Percentiles rank a stretch among this genome's conserved stretches.
Evolutionary conservation across 2,113 vertebrate genomes (phyloP).

Genomic region (Equus przewalskii): DNA sequence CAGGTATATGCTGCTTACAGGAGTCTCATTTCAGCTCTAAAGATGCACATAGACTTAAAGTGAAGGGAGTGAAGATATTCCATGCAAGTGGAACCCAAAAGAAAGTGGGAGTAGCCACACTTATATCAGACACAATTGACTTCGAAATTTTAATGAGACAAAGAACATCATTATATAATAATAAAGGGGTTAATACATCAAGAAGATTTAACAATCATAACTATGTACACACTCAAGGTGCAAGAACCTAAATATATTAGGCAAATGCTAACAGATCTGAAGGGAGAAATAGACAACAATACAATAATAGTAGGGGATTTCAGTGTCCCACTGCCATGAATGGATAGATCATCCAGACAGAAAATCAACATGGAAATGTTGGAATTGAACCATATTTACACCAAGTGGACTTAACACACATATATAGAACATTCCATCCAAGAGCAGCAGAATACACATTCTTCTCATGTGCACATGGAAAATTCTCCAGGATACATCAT

Average conservation of each 20-base stretch:
- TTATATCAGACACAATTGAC: neutral
- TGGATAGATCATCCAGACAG: neutral
- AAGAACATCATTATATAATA: neutral
- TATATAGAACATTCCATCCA: neutral
- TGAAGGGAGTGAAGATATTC: neutral
- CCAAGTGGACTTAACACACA: neutral
- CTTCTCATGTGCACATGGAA: neutral
- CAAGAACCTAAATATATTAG: neutral
- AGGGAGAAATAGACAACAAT: neutral
- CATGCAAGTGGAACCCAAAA: neutral
- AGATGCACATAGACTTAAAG: neutral
- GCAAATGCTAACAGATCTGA: neutral
- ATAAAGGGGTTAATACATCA: neutral
- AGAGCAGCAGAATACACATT: neutral
- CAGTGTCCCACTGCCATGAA: neutral
- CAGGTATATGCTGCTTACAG: neutral
- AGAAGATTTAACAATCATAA: neutral
- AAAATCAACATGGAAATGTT: neutral
- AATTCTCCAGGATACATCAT: neutral
- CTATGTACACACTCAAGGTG: neutral
- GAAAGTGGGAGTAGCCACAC: neutral
- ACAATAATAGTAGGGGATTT: neutral
- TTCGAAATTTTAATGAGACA: neutral
- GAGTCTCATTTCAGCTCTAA: neutral
- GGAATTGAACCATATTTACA: neutral